phyloP scores from a whole-genome alignment of 2,888 invertebrate genomes.

The Eupithecia subfuscata region DNA sequence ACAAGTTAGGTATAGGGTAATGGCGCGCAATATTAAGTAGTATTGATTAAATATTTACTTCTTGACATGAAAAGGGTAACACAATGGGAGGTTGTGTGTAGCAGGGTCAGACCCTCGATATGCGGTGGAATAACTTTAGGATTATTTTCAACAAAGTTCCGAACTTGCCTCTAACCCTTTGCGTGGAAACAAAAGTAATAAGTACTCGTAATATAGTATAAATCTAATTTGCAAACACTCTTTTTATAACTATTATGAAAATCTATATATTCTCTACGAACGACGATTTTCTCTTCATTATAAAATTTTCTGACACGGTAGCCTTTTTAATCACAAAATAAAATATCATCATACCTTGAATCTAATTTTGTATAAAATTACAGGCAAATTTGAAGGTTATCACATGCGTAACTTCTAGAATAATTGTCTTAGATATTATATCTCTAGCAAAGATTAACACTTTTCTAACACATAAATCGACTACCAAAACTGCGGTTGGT shows the following conservation, averaged over 20 bases:
- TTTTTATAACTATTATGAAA: neutral
- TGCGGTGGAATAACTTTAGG: conserved; percentile 15
- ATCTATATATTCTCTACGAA: neutral
- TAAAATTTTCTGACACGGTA: neutral
- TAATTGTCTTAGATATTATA: no score
- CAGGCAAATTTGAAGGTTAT: neutral
- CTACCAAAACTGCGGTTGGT: conserved; percentile 73
- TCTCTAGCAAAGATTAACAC: neutral
- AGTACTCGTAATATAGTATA: neutral
- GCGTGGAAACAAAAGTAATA: neutral
- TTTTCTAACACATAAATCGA: conserved; percentile 30
- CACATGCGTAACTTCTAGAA: neutral
- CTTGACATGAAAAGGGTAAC: conserved; percentile 18
- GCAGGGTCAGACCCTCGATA: conserved; percentile 15
- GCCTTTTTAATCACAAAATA: neutral
- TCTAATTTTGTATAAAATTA: neutral
- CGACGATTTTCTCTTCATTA: neutral
- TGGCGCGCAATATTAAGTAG: neutral
- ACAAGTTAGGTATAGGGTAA: neutral
- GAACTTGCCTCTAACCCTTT: conserved; percentile 7
- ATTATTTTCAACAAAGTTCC: conserved; percentile 21
- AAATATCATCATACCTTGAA: neutral
- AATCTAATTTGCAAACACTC: neutral
- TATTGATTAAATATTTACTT: conserved; percentile 21
- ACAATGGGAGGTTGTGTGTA: conserved; percentile 17